Percentiles rank a stretch among this genome's conserved stretches.
These are phyloP conservation scores for Maconellicoccus hirsutus DNA, from an alignment of 1,140 invertebrate species.

Conservation along the genomic window DNA sequence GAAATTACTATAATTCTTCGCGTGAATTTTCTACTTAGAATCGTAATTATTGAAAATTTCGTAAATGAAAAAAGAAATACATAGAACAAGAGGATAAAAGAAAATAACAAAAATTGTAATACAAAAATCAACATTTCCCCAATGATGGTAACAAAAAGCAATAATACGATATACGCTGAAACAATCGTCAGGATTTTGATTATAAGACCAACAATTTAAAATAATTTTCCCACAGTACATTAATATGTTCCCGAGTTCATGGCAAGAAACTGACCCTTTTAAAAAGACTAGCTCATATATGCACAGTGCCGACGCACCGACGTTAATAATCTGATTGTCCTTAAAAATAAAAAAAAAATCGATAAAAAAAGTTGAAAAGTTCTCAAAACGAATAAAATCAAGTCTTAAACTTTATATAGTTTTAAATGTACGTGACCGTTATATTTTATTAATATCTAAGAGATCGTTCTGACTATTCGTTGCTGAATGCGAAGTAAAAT, in stretches of 20 bases:
- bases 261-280: background rate
- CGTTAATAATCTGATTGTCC: background rate
- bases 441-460: background rate
- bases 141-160: too few relatives aligned
- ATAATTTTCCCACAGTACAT: too few relatives aligned
- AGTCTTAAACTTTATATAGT: background rate
- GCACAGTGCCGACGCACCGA: background rate
- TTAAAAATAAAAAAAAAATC: background rate
- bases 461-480: slow-evolving; percentile 21
- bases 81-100: too few relatives aligned
- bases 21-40: too few relatives aligned
- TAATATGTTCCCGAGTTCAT: background rate
- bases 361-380: background rate
- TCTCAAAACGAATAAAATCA: background rate
- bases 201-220: background rate
- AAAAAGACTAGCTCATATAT: background rate
- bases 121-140: too few relatives aligned
- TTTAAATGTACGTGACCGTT: background rate
- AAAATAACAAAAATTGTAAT: too few relatives aligned
- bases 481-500: slow-evolving; percentile 11
- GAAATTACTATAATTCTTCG: too few relatives aligned
- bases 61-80: too few relatives aligned
- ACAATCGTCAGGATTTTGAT: background rate
- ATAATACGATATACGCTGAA: too few relatives aligned
- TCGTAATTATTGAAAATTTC: too few relatives aligned